phyloP scores from a whole-genome alignment of 2,797 vertebrate genomes.

The Scleropages formosus region DNA sequence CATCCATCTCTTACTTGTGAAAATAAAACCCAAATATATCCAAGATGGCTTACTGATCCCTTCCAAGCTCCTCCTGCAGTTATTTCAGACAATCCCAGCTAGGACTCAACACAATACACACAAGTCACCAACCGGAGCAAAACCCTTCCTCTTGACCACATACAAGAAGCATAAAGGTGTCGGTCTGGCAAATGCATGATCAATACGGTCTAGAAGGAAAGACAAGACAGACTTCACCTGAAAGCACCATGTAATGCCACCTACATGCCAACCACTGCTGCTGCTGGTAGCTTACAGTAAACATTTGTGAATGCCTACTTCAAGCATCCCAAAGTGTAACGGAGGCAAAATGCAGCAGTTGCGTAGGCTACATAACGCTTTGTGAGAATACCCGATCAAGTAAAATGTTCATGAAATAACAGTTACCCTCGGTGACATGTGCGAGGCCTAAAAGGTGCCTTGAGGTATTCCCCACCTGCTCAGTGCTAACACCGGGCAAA shows the following conservation, averaged over 20 bases:
- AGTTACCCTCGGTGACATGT: neutral
- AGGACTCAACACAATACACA: neutral
- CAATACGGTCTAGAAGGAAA: neutral
- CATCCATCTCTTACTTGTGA: neutral
- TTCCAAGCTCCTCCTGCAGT: constrained; percentile 10
- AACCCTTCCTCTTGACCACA: neutral
- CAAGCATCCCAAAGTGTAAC: too few species aligned
- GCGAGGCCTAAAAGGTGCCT: neutral
- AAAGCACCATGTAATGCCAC: neutral
- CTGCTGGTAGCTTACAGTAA: neutral
- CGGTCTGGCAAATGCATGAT: neutral
- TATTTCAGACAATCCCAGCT: neutral
- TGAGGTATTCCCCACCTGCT: neutral
- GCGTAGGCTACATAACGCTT: neutral
- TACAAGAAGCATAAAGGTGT: neutral
- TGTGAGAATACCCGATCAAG: neutral
- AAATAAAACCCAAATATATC: neutral
- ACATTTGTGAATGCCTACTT: neutral
- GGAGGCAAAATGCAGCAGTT: neutral
- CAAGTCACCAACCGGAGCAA: neutral
- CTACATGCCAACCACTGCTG: neutral
- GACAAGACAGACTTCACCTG: neutral
- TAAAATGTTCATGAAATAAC: neutral
- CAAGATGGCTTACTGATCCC: constrained; percentile 32
- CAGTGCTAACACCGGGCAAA: neutral